phyloP scores from a whole-genome alignment of 2,888 invertebrate genomes.

The Stegophylla sp. region DNA sequence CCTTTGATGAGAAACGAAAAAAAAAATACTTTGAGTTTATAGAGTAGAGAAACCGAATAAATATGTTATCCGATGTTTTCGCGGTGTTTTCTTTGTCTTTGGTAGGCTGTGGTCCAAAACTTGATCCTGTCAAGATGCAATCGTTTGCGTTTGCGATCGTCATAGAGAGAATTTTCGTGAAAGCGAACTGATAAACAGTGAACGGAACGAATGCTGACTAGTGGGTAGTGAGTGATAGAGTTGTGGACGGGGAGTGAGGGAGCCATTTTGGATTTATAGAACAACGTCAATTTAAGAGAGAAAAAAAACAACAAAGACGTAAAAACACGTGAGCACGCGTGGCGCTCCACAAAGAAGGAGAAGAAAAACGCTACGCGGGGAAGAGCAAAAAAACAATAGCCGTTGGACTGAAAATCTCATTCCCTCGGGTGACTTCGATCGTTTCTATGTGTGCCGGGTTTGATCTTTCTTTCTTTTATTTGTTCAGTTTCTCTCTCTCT shows the following conservation, averaged over 20 bases:
- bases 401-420: neutral
- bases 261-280: neutral
- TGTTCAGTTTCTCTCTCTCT: too few species aligned
- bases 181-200: neutral
- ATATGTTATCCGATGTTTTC: too few species aligned
- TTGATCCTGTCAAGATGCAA: too few species aligned
- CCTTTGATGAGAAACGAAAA: too few species aligned
- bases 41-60: too few species aligned
- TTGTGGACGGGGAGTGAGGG: too few species aligned
- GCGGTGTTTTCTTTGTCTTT: too few species aligned
- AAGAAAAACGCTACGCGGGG: neutral
- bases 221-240: too few species aligned
- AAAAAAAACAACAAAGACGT: neutral
- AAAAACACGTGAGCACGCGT: neutral
- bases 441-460: slow-evolving; percentile 6
- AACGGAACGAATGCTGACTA: neutral
- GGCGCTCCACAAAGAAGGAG: neutral
- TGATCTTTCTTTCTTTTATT: slow-evolving; percentile 24
- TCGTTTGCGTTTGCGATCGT: too few species aligned
- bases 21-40: too few species aligned
- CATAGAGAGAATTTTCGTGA: neutral
- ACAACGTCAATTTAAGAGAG: neutral
- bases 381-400: neutral
- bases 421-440: slow-evolving; percentile 24
- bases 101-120: too few species aligned